Conservation (phyloP, 1,140 invertebrate species). For the Aplysia californica region DNA sequence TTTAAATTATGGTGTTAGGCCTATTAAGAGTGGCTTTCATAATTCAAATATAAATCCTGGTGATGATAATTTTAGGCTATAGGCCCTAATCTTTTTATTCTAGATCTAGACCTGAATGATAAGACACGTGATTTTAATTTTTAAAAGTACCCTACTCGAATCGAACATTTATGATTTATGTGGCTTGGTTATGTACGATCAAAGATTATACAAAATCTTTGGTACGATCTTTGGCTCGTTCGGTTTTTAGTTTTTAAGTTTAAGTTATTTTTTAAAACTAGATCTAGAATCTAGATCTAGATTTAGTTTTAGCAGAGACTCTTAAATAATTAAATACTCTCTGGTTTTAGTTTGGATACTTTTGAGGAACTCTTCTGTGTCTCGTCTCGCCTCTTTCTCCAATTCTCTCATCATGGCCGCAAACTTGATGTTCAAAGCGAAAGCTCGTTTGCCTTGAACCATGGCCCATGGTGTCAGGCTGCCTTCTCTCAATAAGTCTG, state of each 20-base stretch:
- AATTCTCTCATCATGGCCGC: not conserved
- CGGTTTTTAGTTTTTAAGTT: not conserved
- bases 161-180: not conserved
- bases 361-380: too few relatives aligned
- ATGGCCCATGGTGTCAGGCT: too few relatives aligned
- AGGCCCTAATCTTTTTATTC: too few relatives aligned
- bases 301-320: too few relatives aligned
- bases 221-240: not conserved
- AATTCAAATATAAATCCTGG: not conserved
- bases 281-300: not conserved
- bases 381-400: not conserved
- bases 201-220: not conserved
- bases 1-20: not conserved
- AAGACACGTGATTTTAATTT: not conserved
- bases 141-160: not conserved
- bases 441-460: too few relatives aligned
- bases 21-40: not conserved
- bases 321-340: too few relatives aligned
- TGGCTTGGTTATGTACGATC: not conserved
- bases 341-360: too few relatives aligned
- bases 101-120: too few relatives aligned
- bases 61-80: too few relatives aligned
- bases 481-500: too few relatives aligned
- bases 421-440: too few relatives aligned
- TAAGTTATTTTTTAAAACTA: not conserved